Evolutionary conservation across 2,113 vertebrate species (phyloP).

Genomic region (Lepidothrix coronata): DNA sequence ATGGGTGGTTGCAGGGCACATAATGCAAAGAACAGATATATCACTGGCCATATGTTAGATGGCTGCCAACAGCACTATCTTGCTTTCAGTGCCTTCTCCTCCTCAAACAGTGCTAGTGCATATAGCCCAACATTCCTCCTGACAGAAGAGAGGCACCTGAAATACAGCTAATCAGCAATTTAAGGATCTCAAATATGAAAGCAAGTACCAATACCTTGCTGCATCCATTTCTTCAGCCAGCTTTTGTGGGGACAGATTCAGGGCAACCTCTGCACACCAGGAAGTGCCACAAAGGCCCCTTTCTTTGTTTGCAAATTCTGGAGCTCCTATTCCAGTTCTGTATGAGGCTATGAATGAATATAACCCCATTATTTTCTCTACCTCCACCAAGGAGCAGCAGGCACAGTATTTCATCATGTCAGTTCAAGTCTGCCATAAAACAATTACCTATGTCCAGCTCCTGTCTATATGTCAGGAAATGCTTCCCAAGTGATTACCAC

Average conservation of each 20-base stretch:
- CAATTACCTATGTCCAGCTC: not conserved
- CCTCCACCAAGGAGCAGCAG: not conserved
- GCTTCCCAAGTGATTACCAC: not conserved
- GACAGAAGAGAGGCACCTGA: not conserved
- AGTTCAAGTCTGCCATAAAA: not conserved
- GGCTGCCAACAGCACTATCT: not conserved
- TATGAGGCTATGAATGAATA: not conserved
- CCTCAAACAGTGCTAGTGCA: not conserved
- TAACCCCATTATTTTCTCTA: not conserved
- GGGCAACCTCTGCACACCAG: not conserved
- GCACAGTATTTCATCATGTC: not conserved
- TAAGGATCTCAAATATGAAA: not conserved
- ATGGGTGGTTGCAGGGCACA: accelerated
- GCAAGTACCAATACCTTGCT: not conserved
- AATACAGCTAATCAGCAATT: not conserved
- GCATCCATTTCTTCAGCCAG: not conserved
- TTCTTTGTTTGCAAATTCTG: not conserved
- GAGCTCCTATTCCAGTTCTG: not conserved
- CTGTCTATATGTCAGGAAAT: not conserved
- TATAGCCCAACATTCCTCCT: not conserved
- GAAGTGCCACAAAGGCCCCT: not conserved
- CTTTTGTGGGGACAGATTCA: not conserved
- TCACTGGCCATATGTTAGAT: not conserved
- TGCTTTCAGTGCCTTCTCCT: not conserved
- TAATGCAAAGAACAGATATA: not conserved